A percentile compares a stretch with the other conserved stretches of the same genome.
These are phyloP conservation scores for Pogonocherus hispidulus DNA, from an alignment of 2,888 invertebrate species.

Conservation along the genomic window DNA sequence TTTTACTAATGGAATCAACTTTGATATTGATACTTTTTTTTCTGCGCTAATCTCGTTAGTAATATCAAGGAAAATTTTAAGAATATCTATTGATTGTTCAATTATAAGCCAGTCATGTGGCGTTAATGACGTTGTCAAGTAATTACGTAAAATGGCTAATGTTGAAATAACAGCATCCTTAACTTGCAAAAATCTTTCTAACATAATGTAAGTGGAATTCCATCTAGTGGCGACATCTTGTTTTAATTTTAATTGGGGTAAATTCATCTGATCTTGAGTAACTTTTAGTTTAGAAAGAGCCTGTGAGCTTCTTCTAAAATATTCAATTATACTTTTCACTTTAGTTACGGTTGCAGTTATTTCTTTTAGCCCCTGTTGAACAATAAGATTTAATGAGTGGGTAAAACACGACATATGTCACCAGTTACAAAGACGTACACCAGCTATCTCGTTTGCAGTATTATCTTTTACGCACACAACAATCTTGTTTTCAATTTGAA, in stretches of 20 bases:
- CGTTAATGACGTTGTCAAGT: constrained; percentile 14
- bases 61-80: constrained; percentile 27
- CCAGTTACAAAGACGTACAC: constrained; percentile 47
- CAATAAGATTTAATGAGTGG: constrained; percentile 55
- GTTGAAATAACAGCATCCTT: constrained; percentile 36
- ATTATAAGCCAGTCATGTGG: constrained; percentile 13
- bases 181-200: constrained; percentile 20
- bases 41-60: constrained; percentile 35
- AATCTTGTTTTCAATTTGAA: constrained; percentile 44
- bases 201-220: constrained; percentile 38
- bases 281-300: constrained; percentile 31
- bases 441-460: constrained; percentile 53
- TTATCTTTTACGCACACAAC: constrained; percentile 52
- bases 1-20: background rate
- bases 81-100: background rate
- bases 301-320: constrained; percentile 36
- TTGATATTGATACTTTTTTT: constrained; percentile 33
- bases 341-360: constrained; percentile 31
- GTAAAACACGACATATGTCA: constrained; percentile 55
- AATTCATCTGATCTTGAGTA: constrained; percentile 32
- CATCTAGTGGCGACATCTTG: constrained; percentile 38
- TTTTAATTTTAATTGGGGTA: constrained; percentile 40
- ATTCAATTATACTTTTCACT: constrained; percentile 43
- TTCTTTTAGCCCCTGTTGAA: constrained; percentile 49
- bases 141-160: constrained; percentile 32